Base-by-base conservation (phyloP, 53 echinoderm and acorn worm genomes). In the Holothuria leucospilota region DNA sequence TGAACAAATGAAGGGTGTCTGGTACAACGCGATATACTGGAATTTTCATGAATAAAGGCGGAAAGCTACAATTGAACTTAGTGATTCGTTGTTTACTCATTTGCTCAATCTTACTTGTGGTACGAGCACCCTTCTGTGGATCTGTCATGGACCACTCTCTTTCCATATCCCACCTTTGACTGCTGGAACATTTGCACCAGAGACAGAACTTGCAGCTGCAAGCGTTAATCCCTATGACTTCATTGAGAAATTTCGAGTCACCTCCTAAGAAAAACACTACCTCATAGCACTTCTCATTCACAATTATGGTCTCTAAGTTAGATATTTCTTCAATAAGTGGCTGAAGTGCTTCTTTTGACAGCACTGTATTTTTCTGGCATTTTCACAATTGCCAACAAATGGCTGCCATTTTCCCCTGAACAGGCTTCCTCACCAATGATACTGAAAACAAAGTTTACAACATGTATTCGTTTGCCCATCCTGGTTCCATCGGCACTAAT, bases 351-450 rank as follows among this genome's bases (percentile, higher is more conserved):
- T 85, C 59, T n/a, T 15, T 85, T 51, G 10, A 94, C 87, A 59
- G 84, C 81, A 51, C 58, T 81, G 42, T 52, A 52, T 1, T 87
- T 92, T 81, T 94, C 92, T 73, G 89, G 92, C 29, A 87, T 87
- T 46, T 92, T 87, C 4, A 87, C 87, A 12, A 92, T 90, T 27
- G 90, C 89, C 10, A 65, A 2, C 65, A 65, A 20, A 21, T 65
- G 65, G n/a, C 65, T 65, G 1, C 65, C 65, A 21, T 25, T 23
- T 23, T 65, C 29, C n/a, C 65, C 65, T 60, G 51, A 6, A 14
- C 42, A 13, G 2, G 21, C 34, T 10, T 68, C 86, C 8, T 72
- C 86, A 60, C 73, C 71, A 24, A 86, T 71, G 5, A 86, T 26
- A 38, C 72, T 62, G 38, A 74, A 74, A 6, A 73, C 62, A 46